These are phyloP conservation scores for Octodon degus DNA, from an alignment of 2,113 vertebrate genomes.

Conservation along the genomic window DNA sequence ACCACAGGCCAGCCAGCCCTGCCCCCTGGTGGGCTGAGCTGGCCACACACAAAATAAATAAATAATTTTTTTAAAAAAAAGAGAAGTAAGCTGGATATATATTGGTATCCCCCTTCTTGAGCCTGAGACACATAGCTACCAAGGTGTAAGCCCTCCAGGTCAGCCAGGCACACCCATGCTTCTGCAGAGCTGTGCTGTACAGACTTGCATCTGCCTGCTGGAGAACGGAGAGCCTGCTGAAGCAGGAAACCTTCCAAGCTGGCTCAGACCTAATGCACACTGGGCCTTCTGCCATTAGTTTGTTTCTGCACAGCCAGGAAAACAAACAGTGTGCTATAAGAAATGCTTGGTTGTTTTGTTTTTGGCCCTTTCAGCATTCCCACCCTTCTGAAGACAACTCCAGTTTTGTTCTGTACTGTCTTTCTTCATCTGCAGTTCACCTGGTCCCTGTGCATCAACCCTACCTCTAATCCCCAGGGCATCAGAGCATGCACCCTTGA, in stretches of 20 bases:
- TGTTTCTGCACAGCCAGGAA: background rate
- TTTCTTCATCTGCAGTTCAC: background rate
- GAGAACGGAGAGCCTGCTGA: background rate
- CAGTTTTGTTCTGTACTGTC: background rate
- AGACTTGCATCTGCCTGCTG: background rate
- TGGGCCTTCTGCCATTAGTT: background rate
- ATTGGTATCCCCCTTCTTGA: background rate
- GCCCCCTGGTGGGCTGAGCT: too few species aligned
- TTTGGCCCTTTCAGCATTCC: background rate
- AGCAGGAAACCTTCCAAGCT: background rate
- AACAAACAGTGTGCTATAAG: background rate
- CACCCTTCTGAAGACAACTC: background rate
- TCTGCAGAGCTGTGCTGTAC: background rate
- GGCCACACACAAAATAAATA: too few species aligned
- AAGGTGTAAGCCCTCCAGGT: background rate
- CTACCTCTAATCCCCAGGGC: background rate
- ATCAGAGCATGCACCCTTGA: background rate
- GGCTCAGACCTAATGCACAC: background rate
- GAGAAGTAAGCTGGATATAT: too few species aligned
- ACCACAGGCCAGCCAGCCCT: too few species aligned
- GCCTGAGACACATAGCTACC: background rate
- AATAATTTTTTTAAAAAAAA: too few species aligned
- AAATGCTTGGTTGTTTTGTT: background rate
- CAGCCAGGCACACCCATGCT: background rate
- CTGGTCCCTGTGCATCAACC: background rate